Conservation (phyloP, 2,797 vertebrate species). For the Diplodus sargus region DNA sequence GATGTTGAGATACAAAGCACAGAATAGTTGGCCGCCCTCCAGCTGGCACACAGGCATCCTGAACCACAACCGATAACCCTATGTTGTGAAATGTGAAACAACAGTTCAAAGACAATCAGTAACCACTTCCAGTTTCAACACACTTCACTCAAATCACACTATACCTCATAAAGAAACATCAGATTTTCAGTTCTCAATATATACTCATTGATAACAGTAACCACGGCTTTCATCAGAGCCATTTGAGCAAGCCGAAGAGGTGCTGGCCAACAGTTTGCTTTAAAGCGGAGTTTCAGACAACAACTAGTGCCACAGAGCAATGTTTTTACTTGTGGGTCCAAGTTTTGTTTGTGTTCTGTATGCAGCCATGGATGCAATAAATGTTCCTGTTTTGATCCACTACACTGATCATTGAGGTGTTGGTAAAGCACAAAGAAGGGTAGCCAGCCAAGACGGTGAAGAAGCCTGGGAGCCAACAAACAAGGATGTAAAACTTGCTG, state of each 20-base stretch:
- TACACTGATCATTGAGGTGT: no score
- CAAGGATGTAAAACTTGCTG: no score
- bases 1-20: no score
- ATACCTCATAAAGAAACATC: neutral
- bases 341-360: neutral
- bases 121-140: neutral
- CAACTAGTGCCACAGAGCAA: neutral
- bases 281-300: neutral
- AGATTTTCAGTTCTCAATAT: no score
- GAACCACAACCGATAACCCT: rapidly evolving
- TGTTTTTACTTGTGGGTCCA: neutral
- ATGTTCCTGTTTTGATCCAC: neutral
- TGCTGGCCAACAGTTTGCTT: neutral
- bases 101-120: neutral
- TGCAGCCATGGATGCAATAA: neutral
- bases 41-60: neutral
- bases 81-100: neutral
- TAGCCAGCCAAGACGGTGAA: no score
- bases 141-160: neutral
- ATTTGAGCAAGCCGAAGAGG: neutral
- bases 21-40: neutral
- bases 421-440: no score
- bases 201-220: no score
- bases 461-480: no score
- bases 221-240: neutral